phyloP scores from a whole-genome alignment of 2,888 invertebrate genomes.

The Thelaira solivaga region DNA sequence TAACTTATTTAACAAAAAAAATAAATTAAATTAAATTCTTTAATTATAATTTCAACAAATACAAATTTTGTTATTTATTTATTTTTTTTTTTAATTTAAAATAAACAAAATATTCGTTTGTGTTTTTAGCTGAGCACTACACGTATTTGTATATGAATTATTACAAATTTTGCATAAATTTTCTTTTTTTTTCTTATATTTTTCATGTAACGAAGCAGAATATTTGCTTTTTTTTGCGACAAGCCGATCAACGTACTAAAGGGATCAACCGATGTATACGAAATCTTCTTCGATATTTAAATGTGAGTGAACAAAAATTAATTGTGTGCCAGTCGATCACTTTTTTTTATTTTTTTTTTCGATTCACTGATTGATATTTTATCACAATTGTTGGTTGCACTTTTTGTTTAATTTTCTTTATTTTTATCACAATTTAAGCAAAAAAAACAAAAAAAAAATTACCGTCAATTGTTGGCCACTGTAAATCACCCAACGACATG shows the following conservation, averaged over 20 bases:
- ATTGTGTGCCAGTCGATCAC: conserved; percentile 60
- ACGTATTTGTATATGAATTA: conserved; percentile 45
- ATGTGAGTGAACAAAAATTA: conserved; percentile 57
- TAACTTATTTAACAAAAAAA: conserved; percentile 37
- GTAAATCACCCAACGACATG: conserved; percentile 46
- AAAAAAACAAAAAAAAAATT: too few relatives aligned
- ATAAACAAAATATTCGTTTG: conserved; percentile 19
- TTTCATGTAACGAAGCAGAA: conserved; percentile 12
- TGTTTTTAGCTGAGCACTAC: not conserved
- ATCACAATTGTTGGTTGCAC: conserved; percentile 55
- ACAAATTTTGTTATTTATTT: conserved; percentile 4
- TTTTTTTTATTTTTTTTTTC: conserved; percentile 50
- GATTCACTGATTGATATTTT: conserved; percentile 62
- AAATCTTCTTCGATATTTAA: conserved; percentile 50
- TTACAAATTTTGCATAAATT: conserved; percentile 49
- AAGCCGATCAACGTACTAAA: conserved; percentile 44
- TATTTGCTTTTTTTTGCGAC: conserved; percentile 18
- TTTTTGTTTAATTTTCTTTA: conserved; percentile 21
- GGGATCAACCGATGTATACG: conserved; percentile 48
- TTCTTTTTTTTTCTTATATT: conserved; percentile 6
- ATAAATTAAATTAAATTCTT: not conserved
- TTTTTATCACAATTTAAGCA: conserved; percentile 34
- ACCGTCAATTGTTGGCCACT: conserved; percentile 55
- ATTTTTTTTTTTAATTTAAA: conserved; percentile 9
- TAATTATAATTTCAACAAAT: conserved; percentile 51